Percentiles rank a stretch among this genome's conserved stretches.
Conservation (phyloP, 1,140 invertebrate genomes). For the Drosophila guanche region DNA sequence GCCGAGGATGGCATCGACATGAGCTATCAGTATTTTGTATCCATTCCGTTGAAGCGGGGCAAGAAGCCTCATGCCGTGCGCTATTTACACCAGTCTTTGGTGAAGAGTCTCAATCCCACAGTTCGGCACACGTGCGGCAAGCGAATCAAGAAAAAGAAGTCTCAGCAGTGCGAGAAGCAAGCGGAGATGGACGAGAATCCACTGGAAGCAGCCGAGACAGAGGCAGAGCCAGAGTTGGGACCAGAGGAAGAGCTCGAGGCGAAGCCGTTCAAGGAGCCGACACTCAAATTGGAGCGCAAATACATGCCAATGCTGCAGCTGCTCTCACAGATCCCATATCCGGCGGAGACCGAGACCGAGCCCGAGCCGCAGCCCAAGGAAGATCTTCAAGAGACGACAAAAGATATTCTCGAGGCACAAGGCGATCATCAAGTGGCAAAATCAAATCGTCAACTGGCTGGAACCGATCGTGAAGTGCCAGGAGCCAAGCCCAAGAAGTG, state of each 20-base stretch:
- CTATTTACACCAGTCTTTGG: slow-evolving; percentile 64
- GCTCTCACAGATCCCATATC: slow-evolving; percentile 34
- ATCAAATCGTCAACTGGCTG: background rate
- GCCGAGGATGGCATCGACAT: slow-evolving; percentile 68
- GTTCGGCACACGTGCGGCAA: background rate
- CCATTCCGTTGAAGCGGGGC: slow-evolving; percentile 52
- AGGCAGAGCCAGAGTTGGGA: background rate
- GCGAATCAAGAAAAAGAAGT: slow-evolving; percentile 13
- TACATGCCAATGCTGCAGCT: slow-evolving; percentile 29
- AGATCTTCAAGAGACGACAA: no score
- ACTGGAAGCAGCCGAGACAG: background rate
- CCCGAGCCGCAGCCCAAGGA: background rate
- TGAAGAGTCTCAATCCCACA: slow-evolving; percentile 36
- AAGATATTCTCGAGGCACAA: no score
- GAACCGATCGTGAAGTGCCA: background rate
- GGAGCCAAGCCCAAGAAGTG: background rate
- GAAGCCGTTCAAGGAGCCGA: slow-evolving; percentile 10
- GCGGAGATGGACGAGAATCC: background rate
- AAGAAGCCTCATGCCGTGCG: slow-evolving; percentile 50
- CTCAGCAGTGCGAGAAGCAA: background rate
- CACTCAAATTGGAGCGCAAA: slow-evolving; percentile 25
- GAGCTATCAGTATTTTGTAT: slow-evolving; percentile 67
- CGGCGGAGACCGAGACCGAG: background rate
- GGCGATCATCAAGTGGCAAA: no score
- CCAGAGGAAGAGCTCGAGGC: background rate